Evolutionary conservation across 2,113 vertebrate genomes (phyloP), one percentile per base, ranked within the genome.

Genomic region (Vicugna pacos): DNA sequence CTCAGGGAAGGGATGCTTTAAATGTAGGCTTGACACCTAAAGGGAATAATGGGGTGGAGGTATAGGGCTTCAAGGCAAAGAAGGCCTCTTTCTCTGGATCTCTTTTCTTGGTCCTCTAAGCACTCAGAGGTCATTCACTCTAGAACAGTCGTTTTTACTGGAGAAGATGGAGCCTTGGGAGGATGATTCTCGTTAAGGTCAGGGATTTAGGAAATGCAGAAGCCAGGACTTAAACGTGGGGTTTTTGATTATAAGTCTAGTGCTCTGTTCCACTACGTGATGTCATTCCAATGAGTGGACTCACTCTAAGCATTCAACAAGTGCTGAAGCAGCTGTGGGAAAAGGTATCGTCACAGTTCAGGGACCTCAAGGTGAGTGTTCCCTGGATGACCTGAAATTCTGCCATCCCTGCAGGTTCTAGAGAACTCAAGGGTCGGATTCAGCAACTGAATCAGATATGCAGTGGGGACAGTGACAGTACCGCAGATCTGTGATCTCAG

Each of bases 291-390:
- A 38, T 46, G 54, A 94, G 42, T 22, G 46, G 65, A n/a, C 77
- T 77, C n/a, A 28, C 46, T 91, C 38, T 52, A 95, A 69, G 30
- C 69, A 67, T 87, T 95, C 92, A 67, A 62, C 26, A 93, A 58
- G 65, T 87, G 19, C 35, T 48, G 26, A 52, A 73, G 90, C 35
- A 83, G 32, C 62, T 58, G 42, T 12, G 54, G 75, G 80, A 35
- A 94, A 89, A 81, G 48, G 2, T 64, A n/a, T 19, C 38, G 90
- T 85, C 38, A 83, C 30, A 89, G n/a, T 13, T 93, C 60, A 88
- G 77, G 28, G 56, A 92, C 11, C 46, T 30, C 80, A 93, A 93
- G 87, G 10, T 65, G 38, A 80, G 50, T 69, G 14, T 70, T 69
- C 35, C 19, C 24, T 60, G 9, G 13, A 52, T 75, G 77, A 80